A percentile compares a stretch with the other conserved stretches of the same genome.
These are phyloP conservation scores for Megatriorchis doriae DNA, from an alignment of 2,113 vertebrate genomes.

Conservation along the genomic window DNA sequence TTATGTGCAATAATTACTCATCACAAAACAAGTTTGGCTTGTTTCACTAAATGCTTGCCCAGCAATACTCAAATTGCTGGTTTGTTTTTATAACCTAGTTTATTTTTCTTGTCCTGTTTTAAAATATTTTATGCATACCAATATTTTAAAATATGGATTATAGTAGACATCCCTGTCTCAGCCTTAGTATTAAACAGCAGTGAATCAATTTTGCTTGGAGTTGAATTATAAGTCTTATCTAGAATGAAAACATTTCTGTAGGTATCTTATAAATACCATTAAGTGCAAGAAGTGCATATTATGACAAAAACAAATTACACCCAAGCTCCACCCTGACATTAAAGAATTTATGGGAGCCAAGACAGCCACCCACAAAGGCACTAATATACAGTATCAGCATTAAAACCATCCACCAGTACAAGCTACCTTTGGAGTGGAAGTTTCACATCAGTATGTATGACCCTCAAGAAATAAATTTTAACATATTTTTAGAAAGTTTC, in stretches of 20 bases:
- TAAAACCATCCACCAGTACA: background rate
- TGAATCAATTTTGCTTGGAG: constrained; percentile 9
- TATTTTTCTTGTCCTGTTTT: constrained; percentile 35
- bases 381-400: constrained; percentile 20
- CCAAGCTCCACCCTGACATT: constrained; percentile 60
- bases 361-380: constrained; percentile 51
- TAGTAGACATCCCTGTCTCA: background rate
- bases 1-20: constrained; percentile 55
- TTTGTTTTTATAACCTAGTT: constrained; percentile 60
- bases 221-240: constrained; percentile 42
- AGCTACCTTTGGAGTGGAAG: background rate
- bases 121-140: background rate
- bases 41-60: constrained; percentile 58
- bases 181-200: background rate
- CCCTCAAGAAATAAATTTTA: background rate
- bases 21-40: constrained; percentile 49
- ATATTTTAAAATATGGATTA: constrained; percentile 16
- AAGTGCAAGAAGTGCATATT: constrained; percentile 60
- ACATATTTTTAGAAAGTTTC: background rate
- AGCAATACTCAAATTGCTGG: constrained; percentile 51
- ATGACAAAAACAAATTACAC: constrained; percentile 61
- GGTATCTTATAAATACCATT: constrained; percentile 55
- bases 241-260: constrained; percentile 53
- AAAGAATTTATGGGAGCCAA: constrained; percentile 57
- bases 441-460: background rate